A percentile compares a stretch with the other conserved stretches of the same genome.
These are phyloP conservation scores for Zoanthus sociatus DNA, from an alignment of 92 coral and sea anemone species.

Conservation along the genomic window DNA sequence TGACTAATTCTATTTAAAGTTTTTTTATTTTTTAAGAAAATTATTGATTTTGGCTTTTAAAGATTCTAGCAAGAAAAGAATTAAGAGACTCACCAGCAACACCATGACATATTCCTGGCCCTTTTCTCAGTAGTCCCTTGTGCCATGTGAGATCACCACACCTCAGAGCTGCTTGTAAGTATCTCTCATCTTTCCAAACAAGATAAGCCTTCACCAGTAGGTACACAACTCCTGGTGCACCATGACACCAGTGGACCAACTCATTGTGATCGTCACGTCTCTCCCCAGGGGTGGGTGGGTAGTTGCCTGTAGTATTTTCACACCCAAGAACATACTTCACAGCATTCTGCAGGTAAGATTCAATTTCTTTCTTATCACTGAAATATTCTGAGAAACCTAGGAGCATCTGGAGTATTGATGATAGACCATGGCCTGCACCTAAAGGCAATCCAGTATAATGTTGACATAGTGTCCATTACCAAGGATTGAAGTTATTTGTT, in stretches of 20 bases:
- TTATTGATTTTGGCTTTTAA: no score
- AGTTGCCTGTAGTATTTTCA: slow-evolving; percentile 80
- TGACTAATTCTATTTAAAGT: no score
- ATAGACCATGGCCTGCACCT: slow-evolving; percentile 98
- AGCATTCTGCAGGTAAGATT: slow-evolving; percentile 69
- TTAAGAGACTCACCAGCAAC: slow-evolving; percentile 75
- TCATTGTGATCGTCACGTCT: slow-evolving; percentile 55
- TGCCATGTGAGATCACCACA: slow-evolving; percentile 95
- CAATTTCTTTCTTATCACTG: slow-evolving; percentile 69
- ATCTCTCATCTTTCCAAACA: slow-evolving; percentile 88
- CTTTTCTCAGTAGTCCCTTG: slow-evolving; percentile 83
- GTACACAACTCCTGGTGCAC: slow-evolving; percentile 96
- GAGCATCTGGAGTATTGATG: slow-evolving; percentile 84
- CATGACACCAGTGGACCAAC: slow-evolving; percentile 98
- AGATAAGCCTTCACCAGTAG: slow-evolving; percentile 90
- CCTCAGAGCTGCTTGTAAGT: slow-evolving; percentile 83
- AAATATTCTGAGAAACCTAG: slow-evolving; percentile 84
- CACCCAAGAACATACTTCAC: slow-evolving; percentile 75
- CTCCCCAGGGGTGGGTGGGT: slow-evolving; percentile 82
- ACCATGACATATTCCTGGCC: slow-evolving; percentile 98
- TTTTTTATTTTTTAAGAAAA: no score
- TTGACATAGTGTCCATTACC: background rate
- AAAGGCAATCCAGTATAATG: background rate
- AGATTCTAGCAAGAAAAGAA: no score
- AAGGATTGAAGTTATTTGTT: no score